phyloP scores from a whole-genome alignment of 2,797 vertebrate species.

The Halcyon smyrnensis region DNA sequence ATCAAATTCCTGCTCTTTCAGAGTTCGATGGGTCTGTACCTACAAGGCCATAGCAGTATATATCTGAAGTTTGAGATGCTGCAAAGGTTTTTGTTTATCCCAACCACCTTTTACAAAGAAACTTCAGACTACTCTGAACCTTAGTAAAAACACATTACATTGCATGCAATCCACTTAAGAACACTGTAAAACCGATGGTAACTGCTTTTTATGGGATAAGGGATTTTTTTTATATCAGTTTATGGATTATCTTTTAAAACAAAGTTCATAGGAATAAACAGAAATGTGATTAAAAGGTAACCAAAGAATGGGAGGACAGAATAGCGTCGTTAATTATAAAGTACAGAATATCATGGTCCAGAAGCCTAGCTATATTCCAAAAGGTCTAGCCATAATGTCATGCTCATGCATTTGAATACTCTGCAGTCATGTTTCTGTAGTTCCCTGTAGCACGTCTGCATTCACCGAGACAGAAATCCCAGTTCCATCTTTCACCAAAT shows the following conservation, averaged over 20 bases:
- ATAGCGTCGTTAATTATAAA: neutral
- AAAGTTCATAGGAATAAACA: neutral
- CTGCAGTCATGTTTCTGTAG: neutral
- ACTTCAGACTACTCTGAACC: neutral
- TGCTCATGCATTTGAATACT: neutral
- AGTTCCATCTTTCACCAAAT: neutral
- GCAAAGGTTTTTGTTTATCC: neutral
- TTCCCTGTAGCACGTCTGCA: neutral
- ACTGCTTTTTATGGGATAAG: neutral
- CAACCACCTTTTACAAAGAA: neutral
- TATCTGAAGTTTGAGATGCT: neutral
- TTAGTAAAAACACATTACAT: neutral
- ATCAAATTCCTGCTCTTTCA: neutral
- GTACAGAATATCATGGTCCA: neutral
- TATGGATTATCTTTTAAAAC: neutral
- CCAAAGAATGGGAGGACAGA: neutral
- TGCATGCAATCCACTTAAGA: neutral
- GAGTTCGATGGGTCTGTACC: neutral
- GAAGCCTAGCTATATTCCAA: neutral
- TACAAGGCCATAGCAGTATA: neutral
- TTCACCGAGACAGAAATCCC: neutral
- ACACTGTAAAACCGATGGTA: neutral
- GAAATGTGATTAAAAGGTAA: neutral
- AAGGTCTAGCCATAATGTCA: neutral
- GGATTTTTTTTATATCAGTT: neutral